Base-by-base conservation (phyloP, 2,797 vertebrate genomes). In the Peromyscus eremicus region DNA sequence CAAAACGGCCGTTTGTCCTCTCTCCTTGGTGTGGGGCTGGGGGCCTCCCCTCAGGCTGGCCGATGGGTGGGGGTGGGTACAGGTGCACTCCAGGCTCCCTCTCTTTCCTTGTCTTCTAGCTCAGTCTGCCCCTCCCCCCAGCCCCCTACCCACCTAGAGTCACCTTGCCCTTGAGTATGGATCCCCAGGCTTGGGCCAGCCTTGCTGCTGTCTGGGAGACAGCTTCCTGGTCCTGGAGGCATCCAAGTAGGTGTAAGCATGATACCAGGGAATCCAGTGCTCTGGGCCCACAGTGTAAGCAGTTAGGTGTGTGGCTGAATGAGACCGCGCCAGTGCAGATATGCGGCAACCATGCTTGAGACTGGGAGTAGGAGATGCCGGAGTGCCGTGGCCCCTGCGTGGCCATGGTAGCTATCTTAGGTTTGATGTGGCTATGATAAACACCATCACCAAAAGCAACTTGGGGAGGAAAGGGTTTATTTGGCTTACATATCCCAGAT, bases 1-100 rank as follows among this genome's bases (percentile, higher is more conserved):
- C 97, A 98, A 98, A 98, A 98, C 97, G 95, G 0, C 94, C 81
- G 66, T 98, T 97, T 98, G 97, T 98, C 97, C 97, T 97, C 95
- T 83, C 90, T 91, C 90, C 77, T 91, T 55, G 93, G 95, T 64
- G 40, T 37, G 8, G 97, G 97, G 91, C 95, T 86, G 95, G 97
- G 95, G 97, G 97, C 97, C 97, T 96, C 97, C 97, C 96, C 95
- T 80, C 0, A 0, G 93, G 85, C 96, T 21, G 91, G 94, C 91
- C 2, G 6, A 32, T 25, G 4, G 91, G 94, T 95, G 97, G 97
- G 97, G 97, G 97, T 97, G 97, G 97, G 94, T 70, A 97, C 97
- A 98, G 97, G 97, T 98, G 97, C 55, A 77, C 32, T 52, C 71
- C 6, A 70, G 80, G 71, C 77, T 70, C 76, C 79, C 57, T 52